A percentile compares a stretch with the other conserved stretches of the same genome.
phyloP scores from a whole-genome alignment of 1,140 invertebrate species.

The Diachasma alloeum region DNA sequence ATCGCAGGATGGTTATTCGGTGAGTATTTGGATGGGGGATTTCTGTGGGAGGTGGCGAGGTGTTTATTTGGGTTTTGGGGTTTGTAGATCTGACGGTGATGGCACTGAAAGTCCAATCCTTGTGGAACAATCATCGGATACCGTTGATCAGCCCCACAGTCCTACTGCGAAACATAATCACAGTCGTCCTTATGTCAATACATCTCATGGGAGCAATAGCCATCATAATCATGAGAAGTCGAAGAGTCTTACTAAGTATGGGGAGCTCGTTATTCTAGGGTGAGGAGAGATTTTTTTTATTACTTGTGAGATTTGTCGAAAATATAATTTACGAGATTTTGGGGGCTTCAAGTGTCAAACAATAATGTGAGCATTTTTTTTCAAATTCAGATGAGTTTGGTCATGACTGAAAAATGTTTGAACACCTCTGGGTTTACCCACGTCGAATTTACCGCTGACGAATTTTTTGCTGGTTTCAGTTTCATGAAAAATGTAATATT shows the following conservation, averaged over 20 bases:
- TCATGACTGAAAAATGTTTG: no score
- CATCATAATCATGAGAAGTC: conserved; percentile 67
- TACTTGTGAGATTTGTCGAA: no score
- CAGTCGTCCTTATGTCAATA: conserved; percentile 54
- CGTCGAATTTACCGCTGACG: no score
- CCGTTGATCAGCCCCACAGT: conserved; percentile 60
- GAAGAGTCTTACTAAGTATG: conserved; percentile 85
- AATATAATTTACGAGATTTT: no score
- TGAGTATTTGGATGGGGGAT: conserved; percentile 38
- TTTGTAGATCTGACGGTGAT: conserved; percentile 63
- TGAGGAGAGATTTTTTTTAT: conserved; percentile 81
- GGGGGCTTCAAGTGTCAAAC: no score
- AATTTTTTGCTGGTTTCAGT: no score
- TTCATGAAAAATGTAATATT: no score
- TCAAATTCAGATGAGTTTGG: no score
- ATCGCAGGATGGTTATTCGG: conserved; percentile 64
- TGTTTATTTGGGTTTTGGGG: conserved; percentile 25
- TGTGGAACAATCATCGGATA: conserved; percentile 59
- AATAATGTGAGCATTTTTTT: no score
- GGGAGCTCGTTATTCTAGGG: conserved; percentile 93
- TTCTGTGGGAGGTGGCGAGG: conserved; percentile 19
- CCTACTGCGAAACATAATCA: conserved; percentile 58
- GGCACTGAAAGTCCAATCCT: conserved; percentile 62
- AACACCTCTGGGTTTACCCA: no score
- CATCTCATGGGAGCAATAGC: conserved; percentile 54